Base-by-base conservation (phyloP, 2,888 invertebrate species). In the Sinotaia quadrata region DNA sequence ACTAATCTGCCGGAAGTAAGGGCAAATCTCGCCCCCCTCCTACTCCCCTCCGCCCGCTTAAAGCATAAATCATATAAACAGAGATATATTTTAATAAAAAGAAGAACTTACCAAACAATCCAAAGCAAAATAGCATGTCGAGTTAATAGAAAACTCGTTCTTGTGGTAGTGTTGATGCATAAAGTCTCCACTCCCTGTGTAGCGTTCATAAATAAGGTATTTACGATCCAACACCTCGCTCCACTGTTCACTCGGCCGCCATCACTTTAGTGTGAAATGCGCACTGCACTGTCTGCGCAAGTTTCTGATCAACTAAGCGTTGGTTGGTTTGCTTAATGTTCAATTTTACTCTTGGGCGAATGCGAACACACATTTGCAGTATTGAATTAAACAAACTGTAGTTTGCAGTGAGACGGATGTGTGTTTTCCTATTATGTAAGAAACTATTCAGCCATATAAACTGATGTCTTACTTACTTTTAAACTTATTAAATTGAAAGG, bases 251-350 rank as follows among this genome's bases (percentile, higher is more conserved):
- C 54, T 65, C 56, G 56, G 41, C 65, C 65, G 65, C 65, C 65
- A 65, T 65, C 65, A 65, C 65, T 65, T 65, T 37, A 47, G 65
- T 65, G 65, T 56, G 65, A 65, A 65, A 27, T 65, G 65, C 65
- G 65, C 65, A 65, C 65, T 65, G 65, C 65, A 65, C 65, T 65
- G 65, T 65, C 65, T 65, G 65, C 65, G 65, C 65, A 65, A 65
- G 65, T 65, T 44, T 56, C 56, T n/a, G n/a, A n/a, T n/a, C n/a
- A n/a, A n/a, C n/a, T n/a, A n/a, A n/a, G n/a, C n/a, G n/a, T n/a
- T n/a, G n/a, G n/a, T n/a, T n/a, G n/a, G n/a, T n/a, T n/a, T n/a
- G n/a, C n/a, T n/a, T n/a, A n/a, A n/a, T n/a, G n/a, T n/a, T n/a
- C n/a, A n/a, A n/a, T n/a, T n/a, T n/a, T n/a, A n/a, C n/a, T n/a